Evolutionary conservation across 1,140 invertebrate species (phyloP).

Genomic region (Meteorus sp.): DNA sequence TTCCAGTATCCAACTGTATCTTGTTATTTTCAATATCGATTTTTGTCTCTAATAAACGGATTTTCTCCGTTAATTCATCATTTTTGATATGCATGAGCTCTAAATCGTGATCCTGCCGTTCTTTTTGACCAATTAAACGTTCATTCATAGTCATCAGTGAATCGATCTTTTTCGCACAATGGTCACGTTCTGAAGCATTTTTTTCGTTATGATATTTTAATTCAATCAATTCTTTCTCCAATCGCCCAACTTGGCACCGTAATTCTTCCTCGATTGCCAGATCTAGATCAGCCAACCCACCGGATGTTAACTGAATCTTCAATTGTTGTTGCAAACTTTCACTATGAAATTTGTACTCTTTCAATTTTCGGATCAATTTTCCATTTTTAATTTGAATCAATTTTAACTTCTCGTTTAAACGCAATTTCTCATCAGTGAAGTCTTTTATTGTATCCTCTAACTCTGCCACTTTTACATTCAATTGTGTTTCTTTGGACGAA

Average conservation of each 20-base stretch:
- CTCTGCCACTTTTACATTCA: conserved; percentile 48
- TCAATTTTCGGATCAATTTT: conserved; percentile 75
- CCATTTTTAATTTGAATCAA: conserved; percentile 65
- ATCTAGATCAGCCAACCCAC: conserved; percentile 68
- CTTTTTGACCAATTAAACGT: conserved; percentile 75
- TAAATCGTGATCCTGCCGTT: conserved; percentile 70
- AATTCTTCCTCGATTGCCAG: conserved; percentile 76
- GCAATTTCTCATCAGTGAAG: conserved; percentile 57
- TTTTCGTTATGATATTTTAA: conserved; percentile 61
- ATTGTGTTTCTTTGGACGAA: conserved; percentile 33
- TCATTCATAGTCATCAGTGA: conserved; percentile 77
- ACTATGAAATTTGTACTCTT: conserved; percentile 70
- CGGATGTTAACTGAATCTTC: conserved; percentile 58
- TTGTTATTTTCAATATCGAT: conserved; percentile 67
- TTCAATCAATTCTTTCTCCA: conserved; percentile 69
- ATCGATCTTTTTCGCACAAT: conserved; percentile 71
- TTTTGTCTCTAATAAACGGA: conserved; percentile 64
- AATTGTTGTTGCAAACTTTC: conserved; percentile 64
- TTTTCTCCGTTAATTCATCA: conserved; percentile 66
- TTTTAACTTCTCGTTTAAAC: conserved; percentile 62
- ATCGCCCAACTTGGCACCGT: conserved; percentile 64
- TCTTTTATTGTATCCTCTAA: conserved; percentile 59
- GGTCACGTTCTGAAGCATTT: conserved; percentile 67
- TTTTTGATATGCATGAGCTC: conserved; percentile 71
- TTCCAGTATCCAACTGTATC: conserved; percentile 38